Evolutionary conservation across 2,888 invertebrate genomes (phyloP), one percentile per base, ranked within the genome.

Genomic region (Rhabditoides inermis): DNA sequence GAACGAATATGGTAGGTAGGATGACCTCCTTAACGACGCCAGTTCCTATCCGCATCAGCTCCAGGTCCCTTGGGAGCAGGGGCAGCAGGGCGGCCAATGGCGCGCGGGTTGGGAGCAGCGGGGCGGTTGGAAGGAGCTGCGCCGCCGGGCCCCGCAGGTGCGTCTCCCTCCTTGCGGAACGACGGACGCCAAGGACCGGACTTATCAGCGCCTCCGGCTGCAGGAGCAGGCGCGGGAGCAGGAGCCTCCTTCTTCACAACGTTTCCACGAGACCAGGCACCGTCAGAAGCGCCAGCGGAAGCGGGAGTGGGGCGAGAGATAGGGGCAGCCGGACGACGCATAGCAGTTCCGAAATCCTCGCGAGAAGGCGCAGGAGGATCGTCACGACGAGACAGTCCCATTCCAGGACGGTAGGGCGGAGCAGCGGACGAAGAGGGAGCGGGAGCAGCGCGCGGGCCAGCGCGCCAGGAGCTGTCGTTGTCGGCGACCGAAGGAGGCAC

Each of bases 391-490:
- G 15, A 32, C 7, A 32, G 7, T 32, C 15, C 7, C 15, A 32
- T 15, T 32, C 7, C 32, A 12, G 39, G 12, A 23, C 30, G 39
- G 23, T 32, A 22, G 6, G 27, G 45, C 3, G 45, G 39, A 25
- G 32, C 36, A 15, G 28, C 27, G 7, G 35, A 25, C 4, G 51
- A 40, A n/a, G 49, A 18, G 3, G 54, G 51, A 15, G 48, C 41
- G 30, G 42, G 30, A 25, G 50, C 25, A 7, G 42, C 28, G 18
- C 45, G 23, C 48, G 45, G 48, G 18, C 48, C 30, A 18, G 48
- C 22, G 3, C 55, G 42, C 55, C 55, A 55, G 30, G 22, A 32
- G 32, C 35, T 37, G 40, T 42, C 49, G n/a, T 49, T 35, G 37
- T 39, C 45, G 2, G 51, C 51, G n/a, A n/a, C n/a, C 39, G 30